Conservation (phyloP, 1,140 invertebrate species). For the Drosophila novamexicana region DNA sequence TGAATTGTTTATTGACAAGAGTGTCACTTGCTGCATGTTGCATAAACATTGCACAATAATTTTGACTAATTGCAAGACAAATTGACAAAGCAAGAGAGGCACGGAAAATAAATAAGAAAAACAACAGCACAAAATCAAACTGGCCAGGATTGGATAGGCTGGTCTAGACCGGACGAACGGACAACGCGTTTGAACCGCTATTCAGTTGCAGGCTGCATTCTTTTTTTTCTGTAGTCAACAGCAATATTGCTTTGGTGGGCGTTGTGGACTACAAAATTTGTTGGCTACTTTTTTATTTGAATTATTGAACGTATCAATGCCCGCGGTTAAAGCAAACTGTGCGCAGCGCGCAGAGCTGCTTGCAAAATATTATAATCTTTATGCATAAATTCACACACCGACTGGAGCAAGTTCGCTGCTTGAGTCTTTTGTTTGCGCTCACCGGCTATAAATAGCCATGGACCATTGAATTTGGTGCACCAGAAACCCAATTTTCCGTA, state of each 20-base stretch:
- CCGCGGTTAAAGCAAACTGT: slow-evolving; percentile 71
- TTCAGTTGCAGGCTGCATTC: slow-evolving; percentile 54
- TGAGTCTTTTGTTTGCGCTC: slow-evolving; percentile 72
- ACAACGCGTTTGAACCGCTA: slow-evolving; percentile 46
- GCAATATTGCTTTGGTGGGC: slow-evolving; percentile 52
- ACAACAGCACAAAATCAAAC: slow-evolving; percentile 25
- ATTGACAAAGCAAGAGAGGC: slow-evolving; percentile 44
- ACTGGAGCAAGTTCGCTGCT: slow-evolving; percentile 57
- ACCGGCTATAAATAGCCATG: slow-evolving; percentile 69
- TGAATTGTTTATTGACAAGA: slow-evolving; percentile 76
- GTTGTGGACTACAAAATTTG: slow-evolving; percentile 64
- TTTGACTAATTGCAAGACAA: slow-evolving; percentile 79
- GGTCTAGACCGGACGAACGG: slow-evolving; percentile 29
- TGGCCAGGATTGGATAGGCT: slow-evolving; percentile 10
- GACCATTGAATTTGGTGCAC: slow-evolving; percentile 74
- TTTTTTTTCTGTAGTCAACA: slow-evolving; percentile 12
- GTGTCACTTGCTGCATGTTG: slow-evolving; percentile 74
- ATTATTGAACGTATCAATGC: slow-evolving; percentile 75
- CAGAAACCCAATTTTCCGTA: slow-evolving; percentile 69
- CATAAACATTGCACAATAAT: slow-evolving; percentile 80
- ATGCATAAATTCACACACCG: slow-evolving; percentile 79
- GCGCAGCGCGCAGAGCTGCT: slow-evolving; percentile 47
- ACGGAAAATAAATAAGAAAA: slow-evolving; percentile 18
- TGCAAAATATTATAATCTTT: slow-evolving; percentile 77
- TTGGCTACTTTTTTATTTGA: slow-evolving; percentile 77